phyloP scores from a whole-genome alignment of 2,797 vertebrate species.

The Cirrhinus mrigala region DNA sequence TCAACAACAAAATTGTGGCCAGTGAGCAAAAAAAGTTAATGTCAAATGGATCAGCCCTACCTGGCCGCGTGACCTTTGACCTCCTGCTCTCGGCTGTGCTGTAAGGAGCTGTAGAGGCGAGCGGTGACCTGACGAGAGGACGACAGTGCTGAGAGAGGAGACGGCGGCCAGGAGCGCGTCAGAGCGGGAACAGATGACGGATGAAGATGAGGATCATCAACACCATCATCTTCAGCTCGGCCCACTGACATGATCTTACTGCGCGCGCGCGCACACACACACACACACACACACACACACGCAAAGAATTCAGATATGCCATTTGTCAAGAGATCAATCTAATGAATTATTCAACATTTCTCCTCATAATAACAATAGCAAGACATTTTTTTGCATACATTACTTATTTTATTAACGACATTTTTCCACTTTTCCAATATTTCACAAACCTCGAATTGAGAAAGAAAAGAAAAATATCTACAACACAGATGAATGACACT shows the following conservation, averaged over 20 bases:
- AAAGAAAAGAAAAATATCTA: no score
- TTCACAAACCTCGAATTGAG: no score
- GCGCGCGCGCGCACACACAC: neutral
- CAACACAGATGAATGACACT: no score
- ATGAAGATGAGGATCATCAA: slow-evolving; percentile 3
- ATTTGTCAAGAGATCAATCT: no score
- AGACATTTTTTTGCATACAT: no score
- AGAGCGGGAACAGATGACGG: slow-evolving; percentile 39
- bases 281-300: neutral
- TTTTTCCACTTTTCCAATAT: no score
- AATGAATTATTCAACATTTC: no score
- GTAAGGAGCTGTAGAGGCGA: slow-evolving; percentile 57
- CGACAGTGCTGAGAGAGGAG: slow-evolving; percentile 29
- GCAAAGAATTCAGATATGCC: no score
- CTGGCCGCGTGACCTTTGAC: slow-evolving; percentile 39
- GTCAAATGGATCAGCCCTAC: neutral
- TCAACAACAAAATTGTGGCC: neutral
- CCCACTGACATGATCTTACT: slow-evolving; percentile 56
- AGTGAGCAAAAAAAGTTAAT: neutral
- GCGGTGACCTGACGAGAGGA: slow-evolving; percentile 57
- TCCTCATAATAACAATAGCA: no score
- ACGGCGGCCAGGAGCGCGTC: slow-evolving; percentile 48
- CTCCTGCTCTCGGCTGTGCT: slow-evolving; percentile 54
- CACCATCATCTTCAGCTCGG: neutral
- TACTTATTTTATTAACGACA: no score